Evolutionary conservation across 2,797 vertebrate genomes (phyloP), one percentile per base, ranked within the genome.

Genomic region (Ceyx erithaca): DNA sequence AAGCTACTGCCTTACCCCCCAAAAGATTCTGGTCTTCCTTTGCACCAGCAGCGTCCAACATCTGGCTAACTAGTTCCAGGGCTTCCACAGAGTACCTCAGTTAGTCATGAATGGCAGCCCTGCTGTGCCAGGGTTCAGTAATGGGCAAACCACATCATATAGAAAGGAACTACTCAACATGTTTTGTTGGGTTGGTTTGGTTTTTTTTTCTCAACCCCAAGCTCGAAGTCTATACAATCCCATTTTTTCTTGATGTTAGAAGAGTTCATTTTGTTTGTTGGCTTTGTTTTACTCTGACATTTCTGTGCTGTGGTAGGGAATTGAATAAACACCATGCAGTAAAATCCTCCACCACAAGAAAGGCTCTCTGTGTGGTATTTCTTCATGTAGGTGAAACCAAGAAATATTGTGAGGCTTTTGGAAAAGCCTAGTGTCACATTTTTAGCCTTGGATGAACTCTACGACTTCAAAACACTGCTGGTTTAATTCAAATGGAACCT

Each of bases 351-450:
- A 82, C 95, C 94, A 96, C 94, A 95, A 91, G 54, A 96, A 94
- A 88, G 83, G 31, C 87, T 90, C 79, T 23, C 8, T 94, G 89
- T 92, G 91, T 93, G 92, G 93, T 88, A 93, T 95, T 94, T 95
- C 85, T 93, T 89, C 73, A 91, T 82, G 90, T 91, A 96, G 94
- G 94, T 94, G 87, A 96, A 96, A 94, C 87, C 80, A 88, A 93
- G 75, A 94, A 93, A 85, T 88, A 94, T 68, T 91, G 67, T 23
- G 41, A 75, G 71, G 71, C 21, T 93, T 93, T 91, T 90, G 87
- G 31, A 92, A 93, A 93, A 92, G 48, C 14, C 59, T 61, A 10
- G 26, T 91, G 87, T 80, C 80, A 91, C 83, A 93, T 90, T 90
- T 95, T 94, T 89, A 86, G 57, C 87, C 91, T 94, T 46, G 81